Evolutionary conservation across 2,113 vertebrate species (phyloP).

Genomic region (Hypanus sabinus): DNA sequence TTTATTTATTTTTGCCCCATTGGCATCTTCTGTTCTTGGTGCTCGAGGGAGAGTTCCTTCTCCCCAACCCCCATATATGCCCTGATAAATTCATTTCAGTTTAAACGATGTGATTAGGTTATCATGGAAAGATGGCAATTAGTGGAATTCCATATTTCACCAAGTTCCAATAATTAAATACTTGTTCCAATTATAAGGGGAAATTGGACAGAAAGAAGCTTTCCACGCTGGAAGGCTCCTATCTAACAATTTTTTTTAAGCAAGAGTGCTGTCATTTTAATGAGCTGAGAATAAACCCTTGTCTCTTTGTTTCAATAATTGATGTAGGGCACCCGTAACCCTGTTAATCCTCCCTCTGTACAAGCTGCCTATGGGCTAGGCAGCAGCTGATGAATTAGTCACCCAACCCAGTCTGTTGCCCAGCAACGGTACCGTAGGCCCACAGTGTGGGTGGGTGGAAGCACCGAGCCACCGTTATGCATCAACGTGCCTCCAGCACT

Average conservation of each 20-base stretch:
- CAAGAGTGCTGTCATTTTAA: conserved; percentile 11
- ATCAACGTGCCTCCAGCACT: too few species aligned
- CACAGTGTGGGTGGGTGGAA: not conserved
- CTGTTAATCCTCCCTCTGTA: not conserved
- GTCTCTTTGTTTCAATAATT: not conserved
- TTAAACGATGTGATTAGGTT: not conserved
- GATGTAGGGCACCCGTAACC: not conserved
- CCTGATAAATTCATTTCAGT: not conserved
- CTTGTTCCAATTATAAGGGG: not conserved
- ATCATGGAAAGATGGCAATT: not conserved
- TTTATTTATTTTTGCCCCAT: not conserved
- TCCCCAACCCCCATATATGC: not conserved
- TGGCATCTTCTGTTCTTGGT: not conserved
- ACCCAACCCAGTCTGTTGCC: not conserved
- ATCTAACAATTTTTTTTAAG: not conserved
- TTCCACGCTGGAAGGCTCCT: not conserved
- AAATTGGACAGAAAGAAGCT: not conserved
- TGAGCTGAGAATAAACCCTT: not conserved
- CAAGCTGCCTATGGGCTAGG: not conserved
- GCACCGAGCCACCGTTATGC: not conserved
- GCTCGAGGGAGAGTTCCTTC: not conserved
- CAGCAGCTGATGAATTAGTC: not conserved
- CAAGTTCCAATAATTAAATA: not conserved
- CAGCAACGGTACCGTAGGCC: not conserved
- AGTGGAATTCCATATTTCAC: not conserved